A percentile compares a stretch with the other conserved stretches of the same genome.
Evolutionary conservation across 2,888 invertebrate species (phyloP).

Genomic region (Beris chalybata): DNA sequence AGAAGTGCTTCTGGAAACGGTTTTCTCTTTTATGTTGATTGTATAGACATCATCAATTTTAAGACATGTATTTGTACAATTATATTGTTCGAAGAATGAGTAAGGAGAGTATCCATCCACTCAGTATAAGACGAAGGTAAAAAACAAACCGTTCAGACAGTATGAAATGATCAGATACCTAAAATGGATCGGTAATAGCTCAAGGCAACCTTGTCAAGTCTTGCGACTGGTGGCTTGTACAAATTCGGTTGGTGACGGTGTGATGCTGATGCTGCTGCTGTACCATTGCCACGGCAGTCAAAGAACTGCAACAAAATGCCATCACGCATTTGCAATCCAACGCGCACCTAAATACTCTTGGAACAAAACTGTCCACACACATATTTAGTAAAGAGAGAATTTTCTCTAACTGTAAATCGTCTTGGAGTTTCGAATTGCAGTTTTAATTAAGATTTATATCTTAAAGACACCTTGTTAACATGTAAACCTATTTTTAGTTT

Average conservation of each 20-base stretch:
- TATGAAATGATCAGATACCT: constrained; percentile 12
- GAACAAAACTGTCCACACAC: neutral
- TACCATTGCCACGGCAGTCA: constrained; percentile 30
- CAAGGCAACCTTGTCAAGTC: constrained; percentile 30
- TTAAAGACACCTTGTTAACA: constrained; percentile 44
- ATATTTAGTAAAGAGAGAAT: constrained; percentile 19
- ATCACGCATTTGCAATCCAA: constrained; percentile 26
- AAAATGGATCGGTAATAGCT: constrained; percentile 29
- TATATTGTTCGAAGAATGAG: too few relatives aligned
- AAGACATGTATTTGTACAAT: too few relatives aligned
- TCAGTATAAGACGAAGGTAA: too few relatives aligned
- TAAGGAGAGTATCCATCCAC: too few relatives aligned
- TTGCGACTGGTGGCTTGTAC: constrained; percentile 19
- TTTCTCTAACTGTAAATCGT: constrained; percentile 37
- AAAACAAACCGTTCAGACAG: too few relatives aligned
- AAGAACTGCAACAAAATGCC: constrained; percentile 22
- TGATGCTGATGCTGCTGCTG: constrained; percentile 13
- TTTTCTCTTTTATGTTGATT: too few relatives aligned
- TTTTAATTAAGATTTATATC: constrained; percentile 46
- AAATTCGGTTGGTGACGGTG: constrained; percentile 20
- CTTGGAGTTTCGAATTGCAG: constrained; percentile 39
- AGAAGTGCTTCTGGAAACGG: constrained; percentile 19
- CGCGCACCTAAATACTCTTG: neutral
- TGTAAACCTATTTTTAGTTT: constrained; percentile 41
- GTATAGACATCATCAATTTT: too few relatives aligned